Evolutionary conservation across 2,797 vertebrate genomes (phyloP), one percentile per base, ranked within the genome.

Genomic region (Etheostoma perlongum): DNA sequence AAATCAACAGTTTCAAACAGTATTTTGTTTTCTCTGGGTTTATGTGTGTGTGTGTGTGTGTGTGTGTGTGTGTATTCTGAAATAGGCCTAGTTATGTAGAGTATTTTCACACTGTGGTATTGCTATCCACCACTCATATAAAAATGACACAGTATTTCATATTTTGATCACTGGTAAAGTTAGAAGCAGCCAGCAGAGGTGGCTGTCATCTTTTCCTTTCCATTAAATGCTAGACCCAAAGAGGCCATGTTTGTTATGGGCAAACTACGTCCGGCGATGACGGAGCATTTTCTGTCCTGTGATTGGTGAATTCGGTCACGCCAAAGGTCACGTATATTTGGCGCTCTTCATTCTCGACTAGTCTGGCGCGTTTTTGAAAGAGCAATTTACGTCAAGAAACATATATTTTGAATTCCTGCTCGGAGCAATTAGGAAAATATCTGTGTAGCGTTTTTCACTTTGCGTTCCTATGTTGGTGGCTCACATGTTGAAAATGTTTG

Each of bases 321-420:
- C 52, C 83, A 92, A 88, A 84, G 91, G 90, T 90, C 87, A 55
- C 6, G 82, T 89, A 40, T 78, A 87, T 95, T 96, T 96, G 94
- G 96, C 96, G 96, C 95, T 92, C 87, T 96, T 91, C 91, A 66
- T 81, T 75, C 85, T 30, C 21, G 9, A 53, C 49, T 47, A 48
- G 59, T 57, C 88, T 91, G 83, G 92, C 92, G 94, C 90, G 92
- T 86, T 94, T 93, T 94, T 90, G 87, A 92, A 94, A 79, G 46
- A 67, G 60, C 55, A n/a, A 9, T 12, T 18, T 2, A 68, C 61
- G 21, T 44, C 48, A 16, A 69, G 62, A 77, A 78, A 67, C 25
- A 79, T 86, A 70, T 33, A 68, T 62, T 67, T 59, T 53, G 46
- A 61, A 4, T 11, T 30, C 3, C 3, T 7, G 4, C 23, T 55